phyloP scores from a whole-genome alignment of 2,888 invertebrate genomes.

The Nephrotoma flavescens region DNA sequence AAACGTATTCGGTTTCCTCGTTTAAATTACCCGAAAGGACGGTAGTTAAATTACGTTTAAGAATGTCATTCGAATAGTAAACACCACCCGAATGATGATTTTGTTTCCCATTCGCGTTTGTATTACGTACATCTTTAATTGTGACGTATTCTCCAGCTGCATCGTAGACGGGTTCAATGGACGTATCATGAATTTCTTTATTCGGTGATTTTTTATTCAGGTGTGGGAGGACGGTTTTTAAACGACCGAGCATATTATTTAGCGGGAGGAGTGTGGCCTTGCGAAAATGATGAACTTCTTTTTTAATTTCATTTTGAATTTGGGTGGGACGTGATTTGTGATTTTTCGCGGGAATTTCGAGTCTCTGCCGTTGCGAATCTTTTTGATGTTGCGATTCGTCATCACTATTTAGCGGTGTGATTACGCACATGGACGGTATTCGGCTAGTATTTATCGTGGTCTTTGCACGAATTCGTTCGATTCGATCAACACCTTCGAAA shows the following conservation, averaged over 20 bases:
- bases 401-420: constrained; percentile 76
- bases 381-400: constrained; percentile 43
- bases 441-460: constrained; percentile 75
- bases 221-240: constrained; percentile 47
- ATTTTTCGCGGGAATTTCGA: constrained; percentile 7
- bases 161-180: constrained; percentile 24
- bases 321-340: constrained; percentile 12
- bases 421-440: constrained; percentile 85
- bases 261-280: constrained; percentile 43
- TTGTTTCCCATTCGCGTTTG: constrained; percentile 22
- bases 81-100: constrained; percentile 29
- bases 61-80: constrained; percentile 52
- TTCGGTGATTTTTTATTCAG: constrained; percentile 35
- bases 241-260: constrained; percentile 56
- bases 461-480: constrained; percentile 71
- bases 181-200: constrained; percentile 37
- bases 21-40: constrained; percentile 43
- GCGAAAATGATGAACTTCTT: constrained; percentile 16
- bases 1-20: constrained; percentile 65
- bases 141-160: constrained; percentile 66
- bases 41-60: constrained; percentile 45
- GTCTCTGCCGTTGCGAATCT: not conserved
- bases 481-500: constrained; percentile 73
- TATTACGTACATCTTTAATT: constrained; percentile 57
- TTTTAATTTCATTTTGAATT: constrained; percentile 13